Evolutionary conservation across 2,888 invertebrate species (phyloP), one percentile per base, ranked within the genome.

Genomic region (Dendrolimus pini): DNA sequence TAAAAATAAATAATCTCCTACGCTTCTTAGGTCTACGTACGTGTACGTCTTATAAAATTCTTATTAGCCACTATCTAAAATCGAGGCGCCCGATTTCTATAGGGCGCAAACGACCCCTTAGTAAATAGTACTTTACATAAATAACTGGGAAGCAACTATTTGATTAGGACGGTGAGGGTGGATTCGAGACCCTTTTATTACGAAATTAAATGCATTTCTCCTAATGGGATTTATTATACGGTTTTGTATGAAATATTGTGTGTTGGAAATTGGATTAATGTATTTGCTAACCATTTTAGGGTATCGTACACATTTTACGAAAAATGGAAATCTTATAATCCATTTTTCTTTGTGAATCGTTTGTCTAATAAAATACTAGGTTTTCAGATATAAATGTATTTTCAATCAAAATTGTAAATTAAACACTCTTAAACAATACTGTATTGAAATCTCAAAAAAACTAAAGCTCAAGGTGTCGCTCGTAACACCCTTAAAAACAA

Each of bases 121-220:
- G 66, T 64, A 64, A 66, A 61, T 59, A 65, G 60, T 60, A 62
- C 72, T 75, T 73, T 74, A 77, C 76, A 80, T 80, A 80, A 77
- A 80, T 82, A 83, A 79, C 73, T 77, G 80, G 78, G 80, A 82
- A 75, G 80, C 77, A 78, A 83, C 85, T 88, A 85, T 89, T 89
- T 88, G 87, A 89, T 89, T 85, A 88, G 78, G 74, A 71, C 73
- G 72, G 71, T 69, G 68, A 73, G 69, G 63, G 65, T 64, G 60
- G 66, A 57, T 54, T 65, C 61, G 60, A 30, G 30, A 66, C 76
- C 80, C 80, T 75, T 73, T 72, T 74, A 77, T 74, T 71, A 68
- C 66, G 67, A 66, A 62, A 72, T 73, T 72, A 77, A 80, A 81
- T 83, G 84, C 79, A 80, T 81, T 85, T 80, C 64, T 64, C 69